These are phyloP conservation scores for Festucalex cinctus DNA, from an alignment of 2,113 vertebrate species.

Conservation along the genomic window DNA sequence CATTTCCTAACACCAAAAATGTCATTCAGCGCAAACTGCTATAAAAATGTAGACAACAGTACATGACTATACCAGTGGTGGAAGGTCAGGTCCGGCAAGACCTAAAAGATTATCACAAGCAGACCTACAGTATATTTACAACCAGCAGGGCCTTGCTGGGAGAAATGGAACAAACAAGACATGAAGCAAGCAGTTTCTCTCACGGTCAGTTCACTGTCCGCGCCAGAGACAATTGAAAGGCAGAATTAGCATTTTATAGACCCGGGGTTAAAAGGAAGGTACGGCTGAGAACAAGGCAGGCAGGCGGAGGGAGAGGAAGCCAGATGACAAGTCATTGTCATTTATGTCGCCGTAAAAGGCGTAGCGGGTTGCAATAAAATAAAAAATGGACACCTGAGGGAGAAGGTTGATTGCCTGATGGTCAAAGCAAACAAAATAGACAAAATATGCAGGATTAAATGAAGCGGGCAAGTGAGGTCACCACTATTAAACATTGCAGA, in stretches of 20 bases:
- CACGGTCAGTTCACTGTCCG: not conserved
- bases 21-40: slow-evolving; percentile 30
- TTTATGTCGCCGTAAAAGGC: slow-evolving; percentile 42
- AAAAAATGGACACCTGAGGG: slow-evolving; percentile 21
- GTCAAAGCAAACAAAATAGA: slow-evolving; percentile 9
- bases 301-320: slow-evolving; percentile 38
- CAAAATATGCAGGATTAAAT: not conserved
- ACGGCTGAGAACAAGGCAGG: slow-evolving; percentile 34
- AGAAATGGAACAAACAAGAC: slow-evolving; percentile 27
- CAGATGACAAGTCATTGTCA: slow-evolving; percentile 39
- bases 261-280: slow-evolving; percentile 1
- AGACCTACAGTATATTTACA: not conserved
- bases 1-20: slow-evolving; percentile 25
- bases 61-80: not conserved
- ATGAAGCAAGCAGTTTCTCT: not conserved
- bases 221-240: slow-evolving; percentile 22
- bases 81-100: not conserved
- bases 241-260: slow-evolving; percentile 67
- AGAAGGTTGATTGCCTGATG: not conserved
- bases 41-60: slow-evolving; percentile 29
- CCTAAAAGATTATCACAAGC: not conserved
- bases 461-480: not conserved
- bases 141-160: slow-evolving; percentile 12
- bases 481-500: no score
- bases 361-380: slow-evolving; percentile 28